Conservation (phyloP, 2,113 vertebrate species). For the Gymnocephalus cernua region DNA sequence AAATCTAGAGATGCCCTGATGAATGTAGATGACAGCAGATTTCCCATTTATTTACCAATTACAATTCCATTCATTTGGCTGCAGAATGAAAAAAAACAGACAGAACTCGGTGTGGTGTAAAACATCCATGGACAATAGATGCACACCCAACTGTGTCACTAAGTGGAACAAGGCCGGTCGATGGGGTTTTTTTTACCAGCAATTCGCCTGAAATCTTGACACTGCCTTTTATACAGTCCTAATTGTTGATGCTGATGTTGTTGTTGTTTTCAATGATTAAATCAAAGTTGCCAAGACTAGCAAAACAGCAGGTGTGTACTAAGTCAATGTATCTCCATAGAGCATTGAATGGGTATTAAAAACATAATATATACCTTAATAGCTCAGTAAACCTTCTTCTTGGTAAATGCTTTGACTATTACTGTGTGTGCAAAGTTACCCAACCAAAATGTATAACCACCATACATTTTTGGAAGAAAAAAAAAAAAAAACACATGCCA, state of each 20-base stretch:
- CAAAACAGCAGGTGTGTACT: neutral
- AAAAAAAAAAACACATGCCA: no score
- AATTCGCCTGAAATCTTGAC: neutral
- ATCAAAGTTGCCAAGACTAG: neutral
- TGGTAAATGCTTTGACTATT: no score
- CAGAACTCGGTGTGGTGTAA: neutral
- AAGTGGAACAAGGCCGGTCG: neutral
- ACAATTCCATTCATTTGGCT: neutral
- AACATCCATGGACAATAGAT: neutral
- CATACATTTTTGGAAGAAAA: no score
- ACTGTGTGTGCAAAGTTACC: neutral
- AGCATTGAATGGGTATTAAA: no score
- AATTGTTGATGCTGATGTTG: neutral
- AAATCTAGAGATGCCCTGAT: conserved; percentile 22
- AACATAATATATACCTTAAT: no score
- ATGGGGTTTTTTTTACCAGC: neutral
- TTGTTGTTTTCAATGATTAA: neutral
- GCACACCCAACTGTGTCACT: neutral
- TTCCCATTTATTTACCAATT: neutral
- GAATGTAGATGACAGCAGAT: conserved; percentile 17
- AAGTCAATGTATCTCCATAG: no score
- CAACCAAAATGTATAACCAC: no score
- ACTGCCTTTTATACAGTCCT: neutral
- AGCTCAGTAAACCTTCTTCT: no score
- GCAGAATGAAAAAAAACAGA: neutral